Evolutionary conservation across 2,797 vertebrate genomes (phyloP).

Genomic region (Potorous gilbertii): DNA sequence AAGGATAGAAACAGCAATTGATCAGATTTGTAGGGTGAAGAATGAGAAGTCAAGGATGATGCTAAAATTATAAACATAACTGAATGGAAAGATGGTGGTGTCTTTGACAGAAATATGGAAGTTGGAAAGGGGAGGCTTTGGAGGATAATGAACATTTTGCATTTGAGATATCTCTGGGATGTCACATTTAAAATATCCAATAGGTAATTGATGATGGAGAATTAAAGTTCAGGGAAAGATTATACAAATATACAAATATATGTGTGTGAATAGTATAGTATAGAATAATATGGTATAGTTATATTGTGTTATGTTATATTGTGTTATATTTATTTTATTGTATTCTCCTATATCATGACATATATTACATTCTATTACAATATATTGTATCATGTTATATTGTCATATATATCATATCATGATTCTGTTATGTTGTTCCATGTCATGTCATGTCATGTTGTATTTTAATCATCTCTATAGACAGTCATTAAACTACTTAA

Average conservation of each 20-base stretch:
- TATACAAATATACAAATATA: not conserved
- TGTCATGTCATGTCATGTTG: too few species aligned
- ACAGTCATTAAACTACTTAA: not conserved
- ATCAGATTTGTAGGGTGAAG: not conserved
- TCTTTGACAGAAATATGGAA: not conserved
- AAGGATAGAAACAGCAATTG: not conserved
- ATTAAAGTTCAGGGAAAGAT: not conserved
- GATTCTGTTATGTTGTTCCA: too few species aligned
- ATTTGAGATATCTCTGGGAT: not conserved
- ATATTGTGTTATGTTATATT: not conserved
- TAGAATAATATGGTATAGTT: not conserved
- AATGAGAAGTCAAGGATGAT: not conserved
- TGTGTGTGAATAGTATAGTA: not conserved
- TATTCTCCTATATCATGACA: not conserved
- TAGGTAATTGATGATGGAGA: not conserved
- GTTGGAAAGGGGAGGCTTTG: not conserved
- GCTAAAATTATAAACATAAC: not conserved
- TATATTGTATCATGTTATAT: too few species aligned
- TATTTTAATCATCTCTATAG: not conserved
- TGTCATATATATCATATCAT: too few species aligned
- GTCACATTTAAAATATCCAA: not conserved
- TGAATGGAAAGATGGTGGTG: not conserved
- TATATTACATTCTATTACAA: not conserved
- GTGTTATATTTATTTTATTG: not conserved
- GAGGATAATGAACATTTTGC: not conserved